Evolutionary conservation across 2,888 invertebrate species (phyloP).

Genomic region (Drosophila lutescens): DNA sequence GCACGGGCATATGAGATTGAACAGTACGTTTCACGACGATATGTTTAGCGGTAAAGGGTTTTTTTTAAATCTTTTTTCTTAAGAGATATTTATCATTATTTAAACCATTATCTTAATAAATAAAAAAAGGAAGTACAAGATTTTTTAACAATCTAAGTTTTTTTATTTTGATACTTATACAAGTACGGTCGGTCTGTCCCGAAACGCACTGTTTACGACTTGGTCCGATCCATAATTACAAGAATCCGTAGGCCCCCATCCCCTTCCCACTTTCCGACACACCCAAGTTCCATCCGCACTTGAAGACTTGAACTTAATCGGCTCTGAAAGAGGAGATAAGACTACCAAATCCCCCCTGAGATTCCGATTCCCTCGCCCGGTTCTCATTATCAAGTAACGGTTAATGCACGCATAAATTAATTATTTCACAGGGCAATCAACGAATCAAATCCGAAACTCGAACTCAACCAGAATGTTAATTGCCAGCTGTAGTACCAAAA

Average conservation of each 20-base stretch:
- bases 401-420: constrained; percentile 78
- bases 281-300: constrained; percentile 38
- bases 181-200: too few species aligned
- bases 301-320: constrained; percentile 68
- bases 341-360: constrained; percentile 7
- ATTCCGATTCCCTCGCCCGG: constrained; percentile 8
- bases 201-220: constrained; percentile 20
- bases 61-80: too few species aligned
- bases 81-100: too few species aligned
- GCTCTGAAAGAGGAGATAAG: constrained; percentile 58
- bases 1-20: constrained; percentile 17
- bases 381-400: constrained; percentile 72
- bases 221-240: constrained; percentile 54
- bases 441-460: constrained; percentile 30
- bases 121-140: too few species aligned
- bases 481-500: constrained; percentile 15
- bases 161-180: background rate
- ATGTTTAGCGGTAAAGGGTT: background rate
- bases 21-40: constrained; percentile 31
- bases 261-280: constrained; percentile 1
- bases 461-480: constrained; percentile 39
- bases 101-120: too few species aligned
- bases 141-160: too few species aligned
- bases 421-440: constrained; percentile 65
- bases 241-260: constrained; percentile 1